These are phyloP conservation scores for Hyposmocoma kahamanoa DNA, from an alignment of 1,140 invertebrate species.

Conservation along the genomic window DNA sequence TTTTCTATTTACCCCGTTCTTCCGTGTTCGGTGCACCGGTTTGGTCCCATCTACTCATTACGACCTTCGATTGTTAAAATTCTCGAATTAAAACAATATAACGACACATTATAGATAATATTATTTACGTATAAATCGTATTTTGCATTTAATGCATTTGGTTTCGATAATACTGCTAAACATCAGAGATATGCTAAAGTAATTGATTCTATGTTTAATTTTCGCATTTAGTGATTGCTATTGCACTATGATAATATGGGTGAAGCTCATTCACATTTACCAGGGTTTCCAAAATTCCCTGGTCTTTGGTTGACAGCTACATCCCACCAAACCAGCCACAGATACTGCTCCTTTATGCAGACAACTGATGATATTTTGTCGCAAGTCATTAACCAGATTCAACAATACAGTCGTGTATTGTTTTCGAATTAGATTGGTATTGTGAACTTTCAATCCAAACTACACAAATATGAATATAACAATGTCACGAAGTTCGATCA, in stretches of 20 bases:
- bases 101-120: constrained; percentile 30
- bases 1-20: constrained; percentile 41
- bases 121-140: constrained; percentile 61
- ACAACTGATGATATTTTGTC: too few species aligned
- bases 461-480: too few species aligned
- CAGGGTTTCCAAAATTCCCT: too few species aligned
- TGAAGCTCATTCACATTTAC: too few species aligned
- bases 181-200: constrained; percentile 58
- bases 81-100: constrained; percentile 24
- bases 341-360: neutral
- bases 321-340: constrained; percentile 60
- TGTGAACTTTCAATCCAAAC: too few species aligned
- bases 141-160: constrained; percentile 56
- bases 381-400: too few species aligned
- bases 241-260: too few species aligned
- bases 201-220: constrained; percentile 46
- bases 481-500: too few species aligned
- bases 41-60: constrained; percentile 42
- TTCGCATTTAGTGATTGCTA: constrained; percentile 9
- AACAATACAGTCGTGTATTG: too few species aligned
- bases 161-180: constrained; percentile 53
- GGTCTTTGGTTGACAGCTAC: too few species aligned
- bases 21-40: constrained; percentile 56
- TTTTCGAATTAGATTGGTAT: too few species aligned
- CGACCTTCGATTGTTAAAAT: constrained; percentile 3